phyloP scores from a whole-genome alignment of 1,140 invertebrate species.

The Heliconius congener region DNA sequence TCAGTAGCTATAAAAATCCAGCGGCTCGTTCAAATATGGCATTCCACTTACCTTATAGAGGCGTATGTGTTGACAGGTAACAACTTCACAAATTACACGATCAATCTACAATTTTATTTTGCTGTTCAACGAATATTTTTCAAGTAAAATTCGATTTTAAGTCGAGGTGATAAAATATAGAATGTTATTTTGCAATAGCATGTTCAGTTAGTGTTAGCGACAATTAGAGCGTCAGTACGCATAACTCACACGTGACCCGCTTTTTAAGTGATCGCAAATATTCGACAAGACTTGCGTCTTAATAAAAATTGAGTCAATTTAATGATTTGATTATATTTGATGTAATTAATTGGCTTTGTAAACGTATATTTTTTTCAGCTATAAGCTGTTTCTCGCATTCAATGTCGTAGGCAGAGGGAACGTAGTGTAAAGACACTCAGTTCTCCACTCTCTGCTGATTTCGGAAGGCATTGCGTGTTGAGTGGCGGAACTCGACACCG shows the following conservation, averaged over 20 bases:
- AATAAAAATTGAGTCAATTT: neutral
- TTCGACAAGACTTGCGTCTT: constrained; percentile 19
- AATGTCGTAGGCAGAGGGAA: too few relatives aligned
- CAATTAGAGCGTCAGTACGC: constrained; percentile 48
- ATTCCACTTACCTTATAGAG: constrained; percentile 41
- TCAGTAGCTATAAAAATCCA: constrained; percentile 25
- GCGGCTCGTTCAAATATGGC: constrained; percentile 25
- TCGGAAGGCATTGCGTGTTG: too few relatives aligned
- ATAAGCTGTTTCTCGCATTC: too few relatives aligned
- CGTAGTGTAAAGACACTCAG: too few relatives aligned
- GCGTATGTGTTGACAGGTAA: constrained; percentile 41
- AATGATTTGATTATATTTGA: neutral
- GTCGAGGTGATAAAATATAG: constrained; percentile 16
- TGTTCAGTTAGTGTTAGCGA: constrained; percentile 33
- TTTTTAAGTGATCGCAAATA: constrained; percentile 38
- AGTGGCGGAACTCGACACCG: too few relatives aligned
- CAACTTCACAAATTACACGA: constrained; percentile 48
- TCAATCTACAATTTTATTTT: constrained; percentile 33
- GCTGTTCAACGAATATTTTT: neutral
- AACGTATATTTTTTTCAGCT: too few relatives aligned
- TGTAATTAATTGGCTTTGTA: neutral
- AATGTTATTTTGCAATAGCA: neutral
- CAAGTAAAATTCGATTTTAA: constrained; percentile 32
- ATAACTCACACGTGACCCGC: constrained; percentile 45
- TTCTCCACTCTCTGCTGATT: too few relatives aligned